These are phyloP conservation scores for Yasuhikotakia modesta DNA, from an alignment of 2,797 vertebrate genomes.

Conservation along the genomic window DNA sequence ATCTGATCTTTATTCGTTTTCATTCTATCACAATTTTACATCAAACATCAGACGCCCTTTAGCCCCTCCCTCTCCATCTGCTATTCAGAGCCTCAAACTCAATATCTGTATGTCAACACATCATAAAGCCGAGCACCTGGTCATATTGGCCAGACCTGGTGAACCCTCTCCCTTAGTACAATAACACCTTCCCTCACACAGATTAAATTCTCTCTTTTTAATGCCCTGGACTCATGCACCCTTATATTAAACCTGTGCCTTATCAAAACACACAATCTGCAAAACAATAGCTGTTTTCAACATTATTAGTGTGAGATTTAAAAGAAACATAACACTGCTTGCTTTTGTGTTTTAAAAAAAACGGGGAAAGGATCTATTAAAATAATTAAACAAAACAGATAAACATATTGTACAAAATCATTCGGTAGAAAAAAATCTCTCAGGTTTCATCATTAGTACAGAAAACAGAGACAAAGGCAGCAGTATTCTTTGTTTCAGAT, in stretches of 20 bases:
- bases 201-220: constrained; percentile 68
- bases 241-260: constrained; percentile 68
- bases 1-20: constrained; percentile 51
- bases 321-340: neutral
- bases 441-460: constrained; percentile 13
- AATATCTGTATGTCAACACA: constrained; percentile 82
- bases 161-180: constrained; percentile 75
- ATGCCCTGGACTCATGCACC: constrained; percentile 64
- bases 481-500: constrained; percentile 58
- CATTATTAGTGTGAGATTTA: constrained; percentile 4
- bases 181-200: constrained; percentile 76
- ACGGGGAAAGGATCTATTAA: neutral
- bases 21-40: neutral
- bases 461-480: constrained; percentile 29
- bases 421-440: neutral
- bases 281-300: constrained; percentile 40
- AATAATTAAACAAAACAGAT: neutral
- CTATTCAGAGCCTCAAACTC: constrained; percentile 79
- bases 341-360: neutral
- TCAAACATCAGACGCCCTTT: constrained; percentile 2
- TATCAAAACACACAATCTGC: constrained; percentile 59
- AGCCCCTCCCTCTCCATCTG: constrained; percentile 63
- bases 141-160: constrained; percentile 80
- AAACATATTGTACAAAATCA: neutral
- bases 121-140: constrained; percentile 78